phyloP scores from a whole-genome alignment of 2,797 vertebrate species.

The Florisuga fusca region DNA sequence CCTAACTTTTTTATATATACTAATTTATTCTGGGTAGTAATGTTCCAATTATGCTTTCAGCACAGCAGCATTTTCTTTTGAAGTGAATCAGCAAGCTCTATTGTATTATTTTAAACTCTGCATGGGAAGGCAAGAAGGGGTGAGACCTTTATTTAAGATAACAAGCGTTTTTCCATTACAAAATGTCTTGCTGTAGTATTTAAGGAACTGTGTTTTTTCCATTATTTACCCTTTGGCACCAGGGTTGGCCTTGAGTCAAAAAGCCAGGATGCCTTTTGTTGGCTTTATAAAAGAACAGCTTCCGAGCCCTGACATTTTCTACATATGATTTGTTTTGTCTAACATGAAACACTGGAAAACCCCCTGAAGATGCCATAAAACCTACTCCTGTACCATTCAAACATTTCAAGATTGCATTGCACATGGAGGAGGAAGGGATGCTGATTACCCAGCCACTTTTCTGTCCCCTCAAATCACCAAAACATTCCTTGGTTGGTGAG shows the following conservation, averaged over 20 bases:
- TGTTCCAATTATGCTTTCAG: slow-evolving; percentile 33
- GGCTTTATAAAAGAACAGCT: neutral
- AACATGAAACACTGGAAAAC: neutral
- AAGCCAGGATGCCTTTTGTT: neutral
- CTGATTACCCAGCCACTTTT: neutral
- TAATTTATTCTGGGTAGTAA: slow-evolving; percentile 37
- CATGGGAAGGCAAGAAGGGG: neutral
- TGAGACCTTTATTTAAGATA: slow-evolving; percentile 14
- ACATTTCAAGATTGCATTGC: neutral
- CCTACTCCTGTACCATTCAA: neutral
- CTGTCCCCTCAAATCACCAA: neutral
- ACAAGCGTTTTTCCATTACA: neutral
- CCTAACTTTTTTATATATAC: neutral
- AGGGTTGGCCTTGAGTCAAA: neutral
- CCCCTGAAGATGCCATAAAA: neutral
- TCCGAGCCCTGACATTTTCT: neutral
- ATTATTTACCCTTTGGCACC: neutral
- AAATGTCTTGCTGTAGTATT: neutral
- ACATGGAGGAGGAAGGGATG: neutral
- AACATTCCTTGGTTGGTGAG: neutral
- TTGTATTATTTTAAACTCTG: slow-evolving; percentile 36
- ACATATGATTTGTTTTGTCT: neutral
- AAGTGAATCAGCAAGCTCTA: slow-evolving; percentile 7
- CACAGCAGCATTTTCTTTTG: slow-evolving; percentile 33
- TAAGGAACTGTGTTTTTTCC: neutral